Evolutionary conservation across 1,140 invertebrate genomes (phyloP).

Genomic region (Pissodes strobi): DNA sequence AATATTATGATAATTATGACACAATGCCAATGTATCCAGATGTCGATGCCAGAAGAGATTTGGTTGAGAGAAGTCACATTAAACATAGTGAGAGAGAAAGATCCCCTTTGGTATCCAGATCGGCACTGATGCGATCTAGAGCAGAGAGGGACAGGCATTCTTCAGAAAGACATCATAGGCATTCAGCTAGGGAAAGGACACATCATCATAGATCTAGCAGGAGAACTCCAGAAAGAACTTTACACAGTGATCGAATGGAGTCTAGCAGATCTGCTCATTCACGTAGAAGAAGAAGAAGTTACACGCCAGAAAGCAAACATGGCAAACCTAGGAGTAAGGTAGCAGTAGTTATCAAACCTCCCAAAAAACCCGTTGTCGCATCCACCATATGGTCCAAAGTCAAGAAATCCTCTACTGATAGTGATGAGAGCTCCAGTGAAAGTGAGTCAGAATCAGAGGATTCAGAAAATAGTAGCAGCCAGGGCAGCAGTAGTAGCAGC

Average conservation of each 20-base stretch:
- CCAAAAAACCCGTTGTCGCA: slow-evolving; percentile 51
- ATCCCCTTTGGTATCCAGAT: neutral
- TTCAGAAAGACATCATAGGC: neutral
- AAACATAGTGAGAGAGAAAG: neutral
- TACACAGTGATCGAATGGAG: slow-evolving; percentile 33
- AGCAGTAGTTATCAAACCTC: slow-evolving; percentile 51
- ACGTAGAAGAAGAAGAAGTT: slow-evolving; percentile 26
- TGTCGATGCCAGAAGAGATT: slow-evolving; percentile 8
- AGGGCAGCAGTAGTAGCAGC: slow-evolving; percentile 20
- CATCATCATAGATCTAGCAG: slow-evolving; percentile 1
- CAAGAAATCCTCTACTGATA: slow-evolving; percentile 11
- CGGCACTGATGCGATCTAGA: neutral
- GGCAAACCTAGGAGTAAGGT: slow-evolving; percentile 51
- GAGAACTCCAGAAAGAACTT: slow-evolving; percentile 19
- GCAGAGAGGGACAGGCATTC: neutral
- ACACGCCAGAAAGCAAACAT: slow-evolving; percentile 30
- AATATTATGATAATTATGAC: slow-evolving; percentile 1
- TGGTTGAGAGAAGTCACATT: neutral
- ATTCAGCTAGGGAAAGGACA: neutral
- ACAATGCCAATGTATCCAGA: neutral
- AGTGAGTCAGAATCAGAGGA: slow-evolving; percentile 15
- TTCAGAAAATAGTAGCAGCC: slow-evolving; percentile 15
- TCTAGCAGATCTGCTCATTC: neutral
- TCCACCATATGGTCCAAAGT: slow-evolving; percentile 52
- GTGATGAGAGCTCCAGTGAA: slow-evolving; percentile 21